A percentile compares a stretch with the other conserved stretches of the same genome.
These are phyloP conservation scores for Heliconius congener DNA, from an alignment of 1,140 invertebrate genomes.

Conservation along the genomic window DNA sequence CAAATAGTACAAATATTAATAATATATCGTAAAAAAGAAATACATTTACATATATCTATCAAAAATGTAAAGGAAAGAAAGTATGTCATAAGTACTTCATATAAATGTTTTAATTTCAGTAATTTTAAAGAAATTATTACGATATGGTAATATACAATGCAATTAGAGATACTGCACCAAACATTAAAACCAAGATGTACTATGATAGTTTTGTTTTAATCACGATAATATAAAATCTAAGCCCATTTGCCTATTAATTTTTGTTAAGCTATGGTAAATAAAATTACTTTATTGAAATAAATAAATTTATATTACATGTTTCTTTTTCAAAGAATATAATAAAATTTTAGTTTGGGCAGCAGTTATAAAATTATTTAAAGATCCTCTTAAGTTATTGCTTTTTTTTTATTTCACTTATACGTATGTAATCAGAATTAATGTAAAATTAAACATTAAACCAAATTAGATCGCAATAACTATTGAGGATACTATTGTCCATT, in stretches of 20 bases:
- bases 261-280: conserved; percentile 57
- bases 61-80: conserved; percentile 38
- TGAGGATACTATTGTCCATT: conserved; percentile 35
- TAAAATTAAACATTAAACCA: neutral
- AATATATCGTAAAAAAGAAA: neutral
- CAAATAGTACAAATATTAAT: neutral
- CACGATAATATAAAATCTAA: conserved; percentile 69
- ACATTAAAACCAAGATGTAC: conserved; percentile 76
- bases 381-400: conserved; percentile 38
- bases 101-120: conserved; percentile 56
- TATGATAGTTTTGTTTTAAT: conserved; percentile 67
- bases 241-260: conserved; percentile 72
- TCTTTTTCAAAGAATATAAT: conserved; percentile 37
- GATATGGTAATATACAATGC: conserved; percentile 79
- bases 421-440: too few relatives aligned
- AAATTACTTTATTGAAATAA: conserved; percentile 49
- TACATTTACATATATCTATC: neutral
- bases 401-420: neutral
- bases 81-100: conserved; percentile 54
- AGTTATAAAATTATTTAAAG: conserved; percentile 45
- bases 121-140: conserved; percentile 65
- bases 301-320: conserved; percentile 42
- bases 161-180: conserved; percentile 80
- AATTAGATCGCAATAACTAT: conserved; percentile 47
- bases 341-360: conserved; percentile 69